Evolutionary conservation across 2,888 invertebrate genomes (phyloP).

Genomic region (Cryptus viduatorius): DNA sequence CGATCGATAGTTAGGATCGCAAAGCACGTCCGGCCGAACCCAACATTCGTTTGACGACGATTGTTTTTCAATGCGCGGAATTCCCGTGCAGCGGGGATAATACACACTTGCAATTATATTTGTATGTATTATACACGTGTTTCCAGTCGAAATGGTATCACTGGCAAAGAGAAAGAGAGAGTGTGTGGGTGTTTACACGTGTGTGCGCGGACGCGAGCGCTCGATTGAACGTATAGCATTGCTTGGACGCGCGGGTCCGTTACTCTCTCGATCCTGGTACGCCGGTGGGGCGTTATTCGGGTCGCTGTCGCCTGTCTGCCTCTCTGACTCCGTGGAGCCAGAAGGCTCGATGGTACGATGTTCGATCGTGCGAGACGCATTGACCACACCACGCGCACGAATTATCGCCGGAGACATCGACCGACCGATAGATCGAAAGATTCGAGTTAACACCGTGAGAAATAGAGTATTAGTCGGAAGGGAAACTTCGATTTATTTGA

Average conservation of each 20-base stretch:
- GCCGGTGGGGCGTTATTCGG: slow-evolving; percentile 72
- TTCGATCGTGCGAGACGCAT: slow-evolving; percentile 47
- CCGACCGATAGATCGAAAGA: not conserved
- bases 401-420: slow-evolving; percentile 41
- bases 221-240: slow-evolving; percentile 58
- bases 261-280: slow-evolving; percentile 69
- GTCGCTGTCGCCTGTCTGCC: slow-evolving; percentile 67
- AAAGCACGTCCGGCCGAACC: slow-evolving; percentile 40
- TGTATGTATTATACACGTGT: slow-evolving; percentile 25
- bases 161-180: slow-evolving; percentile 21
- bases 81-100: slow-evolving; percentile 23
- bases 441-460: slow-evolving; percentile 15
- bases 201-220: slow-evolving; percentile 26
- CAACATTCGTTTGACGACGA: slow-evolving; percentile 33
- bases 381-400: slow-evolving; percentile 23
- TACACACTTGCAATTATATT: not conserved
- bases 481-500: not conserved
- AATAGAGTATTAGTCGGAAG: not conserved
- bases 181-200: slow-evolving; percentile 29
- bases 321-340: slow-evolving; percentile 60
- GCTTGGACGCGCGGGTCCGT: slow-evolving; percentile 47
- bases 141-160: slow-evolving; percentile 50
- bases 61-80: slow-evolving; percentile 46
- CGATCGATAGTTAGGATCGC: slow-evolving; percentile 19
- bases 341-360: slow-evolving; percentile 37